phyloP scores from a whole-genome alignment of 2,888 invertebrate species.

The Acleris literana region DNA sequence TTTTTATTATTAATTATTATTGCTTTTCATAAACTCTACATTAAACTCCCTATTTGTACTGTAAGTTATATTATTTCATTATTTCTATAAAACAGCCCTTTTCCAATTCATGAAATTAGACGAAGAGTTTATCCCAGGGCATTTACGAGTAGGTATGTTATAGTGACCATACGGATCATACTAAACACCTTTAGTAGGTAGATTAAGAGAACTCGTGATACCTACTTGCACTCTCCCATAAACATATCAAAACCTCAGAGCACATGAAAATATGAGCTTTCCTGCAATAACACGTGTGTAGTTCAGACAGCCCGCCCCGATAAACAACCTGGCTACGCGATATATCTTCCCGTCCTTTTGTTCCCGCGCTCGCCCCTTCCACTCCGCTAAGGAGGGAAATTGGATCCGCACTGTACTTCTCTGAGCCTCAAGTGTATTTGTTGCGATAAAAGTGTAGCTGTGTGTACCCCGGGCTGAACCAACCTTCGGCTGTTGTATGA shows the following conservation, averaged over 20 bases:
- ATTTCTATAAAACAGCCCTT: neutral
- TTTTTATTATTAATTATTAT: too few species aligned
- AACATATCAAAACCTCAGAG: neutral
- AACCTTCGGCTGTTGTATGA: neutral
- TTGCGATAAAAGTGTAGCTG: slow-evolving; percentile 21
- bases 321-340: slow-evolving; percentile 30
- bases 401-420: slow-evolving; percentile 27
- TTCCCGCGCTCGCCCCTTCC: slow-evolving; percentile 26
- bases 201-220: neutral
- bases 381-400: slow-evolving; percentile 34
- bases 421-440: slow-evolving; percentile 31
- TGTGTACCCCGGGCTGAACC: too few species aligned
- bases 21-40: too few species aligned
- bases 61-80: neutral
- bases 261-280: neutral
- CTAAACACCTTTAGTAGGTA: too few species aligned
- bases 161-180: too few species aligned
- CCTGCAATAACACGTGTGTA: neutral
- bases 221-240: neutral
- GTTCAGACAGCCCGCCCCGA: slow-evolving; percentile 9
- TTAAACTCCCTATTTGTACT: too few species aligned
- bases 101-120: neutral
- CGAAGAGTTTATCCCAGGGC: too few species aligned
- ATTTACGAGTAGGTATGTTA: too few species aligned
- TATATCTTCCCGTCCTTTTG: slow-evolving; percentile 34